These are phyloP conservation scores for Philotrypesis tridentata DNA, from an alignment of 1,140 invertebrate species.

Conservation along the genomic window DNA sequence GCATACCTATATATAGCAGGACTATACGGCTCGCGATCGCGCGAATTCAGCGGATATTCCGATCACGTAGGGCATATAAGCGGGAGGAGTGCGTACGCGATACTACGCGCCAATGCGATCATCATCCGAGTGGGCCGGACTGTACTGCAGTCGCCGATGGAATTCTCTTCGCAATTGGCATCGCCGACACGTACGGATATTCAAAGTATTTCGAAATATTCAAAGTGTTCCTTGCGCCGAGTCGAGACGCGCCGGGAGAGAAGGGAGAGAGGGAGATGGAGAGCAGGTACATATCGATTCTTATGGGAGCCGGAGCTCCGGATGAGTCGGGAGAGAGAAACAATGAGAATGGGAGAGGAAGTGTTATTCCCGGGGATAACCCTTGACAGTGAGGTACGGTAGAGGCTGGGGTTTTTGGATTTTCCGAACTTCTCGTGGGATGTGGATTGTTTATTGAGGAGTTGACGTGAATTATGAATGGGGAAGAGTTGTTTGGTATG, in stretches of 20 bases:
- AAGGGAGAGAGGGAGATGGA: too few relatives aligned
- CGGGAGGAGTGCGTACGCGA: constrained; percentile 26
- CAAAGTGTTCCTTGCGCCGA: constrained; percentile 29
- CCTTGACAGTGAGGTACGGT: too few relatives aligned
- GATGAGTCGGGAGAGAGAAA: not conserved
- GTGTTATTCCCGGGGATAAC: too few relatives aligned
- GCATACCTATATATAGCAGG: not conserved
- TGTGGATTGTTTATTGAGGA: too few relatives aligned
- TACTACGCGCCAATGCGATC: constrained; percentile 44
- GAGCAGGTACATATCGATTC: not conserved
- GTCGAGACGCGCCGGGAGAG: too few relatives aligned
- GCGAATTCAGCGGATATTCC: constrained; percentile 23
- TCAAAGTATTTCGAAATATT: constrained; percentile 52
- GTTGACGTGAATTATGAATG: too few relatives aligned
- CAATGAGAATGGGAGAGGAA: not conserved
- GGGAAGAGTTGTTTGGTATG: too few relatives aligned
- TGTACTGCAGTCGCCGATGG: constrained; percentile 14
- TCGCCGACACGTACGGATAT: constrained; percentile 39
- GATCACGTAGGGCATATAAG: constrained; percentile 24
- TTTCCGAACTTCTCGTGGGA: too few relatives aligned
- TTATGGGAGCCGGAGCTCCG: not conserved
- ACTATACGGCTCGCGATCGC: not conserved
- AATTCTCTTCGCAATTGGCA: constrained; percentile 42
- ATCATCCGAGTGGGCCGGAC: not conserved
- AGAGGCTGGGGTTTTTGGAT: too few relatives aligned